These are phyloP conservation scores for Pituophis catenifer DNA, from an alignment of 2,113 vertebrate genomes.

Conservation along the genomic window DNA sequence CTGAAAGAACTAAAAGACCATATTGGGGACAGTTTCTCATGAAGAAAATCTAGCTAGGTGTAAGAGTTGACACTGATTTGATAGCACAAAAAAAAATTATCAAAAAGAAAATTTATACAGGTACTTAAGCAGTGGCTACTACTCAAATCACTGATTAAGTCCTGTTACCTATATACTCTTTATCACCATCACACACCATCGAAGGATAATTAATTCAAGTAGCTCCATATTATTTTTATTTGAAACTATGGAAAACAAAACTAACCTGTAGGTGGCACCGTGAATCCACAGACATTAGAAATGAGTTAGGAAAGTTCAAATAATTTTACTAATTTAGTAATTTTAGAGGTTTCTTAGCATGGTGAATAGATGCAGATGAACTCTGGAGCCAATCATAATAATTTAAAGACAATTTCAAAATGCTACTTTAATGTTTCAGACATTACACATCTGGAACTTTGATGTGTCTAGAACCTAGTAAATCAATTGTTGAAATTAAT, in stretches of 20 bases:
- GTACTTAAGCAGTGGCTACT: neutral
- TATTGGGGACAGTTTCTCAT: too few species aligned
- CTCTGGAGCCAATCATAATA: neutral
- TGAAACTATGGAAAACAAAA: neutral
- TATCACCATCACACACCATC: too few species aligned
- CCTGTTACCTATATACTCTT: neutral
- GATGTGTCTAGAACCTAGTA: neutral
- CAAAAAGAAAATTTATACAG: neutral
- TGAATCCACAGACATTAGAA: neutral
- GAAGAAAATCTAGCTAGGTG: too few species aligned
- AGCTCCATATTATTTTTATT: neutral
- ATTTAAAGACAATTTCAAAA: neutral
- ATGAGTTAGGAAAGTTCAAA: neutral
- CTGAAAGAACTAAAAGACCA: too few species aligned
- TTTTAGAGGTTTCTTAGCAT: neutral
- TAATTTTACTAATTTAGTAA: neutral
- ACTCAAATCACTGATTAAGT: neutral
- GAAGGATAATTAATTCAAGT: neutral
- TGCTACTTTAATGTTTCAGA: neutral
- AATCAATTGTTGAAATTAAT: neutral
- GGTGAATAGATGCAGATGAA: neutral
- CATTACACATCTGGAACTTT: neutral
- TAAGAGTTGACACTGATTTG: too few species aligned
- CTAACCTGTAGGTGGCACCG: conserved; percentile 15
- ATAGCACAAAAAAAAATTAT: too few species aligned